These are phyloP conservation scores for Tragelaphus imberbis DNA, from an alignment of 2,113 vertebrate genomes.

Conservation along the genomic window DNA sequence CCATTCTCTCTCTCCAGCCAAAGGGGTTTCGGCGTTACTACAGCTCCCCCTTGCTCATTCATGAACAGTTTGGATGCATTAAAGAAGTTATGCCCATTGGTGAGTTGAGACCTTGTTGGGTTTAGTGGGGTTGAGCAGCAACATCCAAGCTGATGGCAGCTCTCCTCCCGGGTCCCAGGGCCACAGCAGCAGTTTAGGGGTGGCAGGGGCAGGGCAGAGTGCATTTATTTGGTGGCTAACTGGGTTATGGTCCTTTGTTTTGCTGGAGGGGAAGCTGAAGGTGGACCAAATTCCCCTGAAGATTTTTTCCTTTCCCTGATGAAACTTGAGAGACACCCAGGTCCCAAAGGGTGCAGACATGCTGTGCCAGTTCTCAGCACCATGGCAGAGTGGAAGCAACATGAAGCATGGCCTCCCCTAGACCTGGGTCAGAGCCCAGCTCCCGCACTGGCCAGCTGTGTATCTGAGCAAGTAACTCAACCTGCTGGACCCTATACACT, in stretches of 20 bases:
- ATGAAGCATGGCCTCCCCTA: fast-evolving
- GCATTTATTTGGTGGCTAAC: background rate
- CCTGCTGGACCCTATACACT: background rate
- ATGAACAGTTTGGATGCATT: constrained; percentile 98
- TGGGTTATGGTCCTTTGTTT: background rate
- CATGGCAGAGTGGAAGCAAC: background rate
- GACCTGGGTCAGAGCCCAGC: background rate
- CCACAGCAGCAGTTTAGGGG: background rate
- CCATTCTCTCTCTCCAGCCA: constrained; percentile 83
- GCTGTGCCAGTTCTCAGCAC: background rate
- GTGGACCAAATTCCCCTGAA: background rate
- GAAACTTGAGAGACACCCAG: background rate
- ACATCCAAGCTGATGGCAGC: background rate
- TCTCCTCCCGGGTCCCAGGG: background rate
- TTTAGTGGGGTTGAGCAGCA: background rate
- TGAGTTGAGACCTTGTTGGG: constrained; percentile 76
- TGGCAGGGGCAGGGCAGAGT: too few relatives aligned
- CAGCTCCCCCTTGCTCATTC: constrained; percentile 96
- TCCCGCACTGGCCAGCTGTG: background rate
- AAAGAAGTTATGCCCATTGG: constrained; percentile 99
- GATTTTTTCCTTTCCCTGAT: background rate
- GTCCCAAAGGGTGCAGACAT: background rate
- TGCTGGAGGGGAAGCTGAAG: background rate
- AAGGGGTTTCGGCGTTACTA: constrained; percentile 99
- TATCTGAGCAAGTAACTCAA: background rate